These are phyloP conservation scores for Amphimallon solstitiale DNA, from an alignment of 2,888 invertebrate species.

Conservation along the genomic window DNA sequence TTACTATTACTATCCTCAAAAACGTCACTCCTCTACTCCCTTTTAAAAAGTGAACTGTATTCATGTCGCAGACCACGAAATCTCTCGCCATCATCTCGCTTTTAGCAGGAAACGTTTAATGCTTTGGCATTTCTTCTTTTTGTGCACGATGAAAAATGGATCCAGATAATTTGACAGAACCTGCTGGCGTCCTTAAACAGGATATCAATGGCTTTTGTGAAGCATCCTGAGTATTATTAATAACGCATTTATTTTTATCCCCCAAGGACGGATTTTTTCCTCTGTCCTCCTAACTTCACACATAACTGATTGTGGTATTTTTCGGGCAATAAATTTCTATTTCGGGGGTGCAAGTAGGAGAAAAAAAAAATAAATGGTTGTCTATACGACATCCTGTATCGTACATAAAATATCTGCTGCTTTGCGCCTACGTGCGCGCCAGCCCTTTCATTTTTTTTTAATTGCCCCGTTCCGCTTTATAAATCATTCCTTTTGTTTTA, in stretches of 20 bases:
- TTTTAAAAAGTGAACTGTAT: conserved; percentile 15
- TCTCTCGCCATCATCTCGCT: conserved; percentile 25
- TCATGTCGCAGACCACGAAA: conserved; percentile 23
- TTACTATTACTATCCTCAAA: neutral
- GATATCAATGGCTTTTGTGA: conserved; percentile 39
- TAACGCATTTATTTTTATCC: conserved; percentile 44
- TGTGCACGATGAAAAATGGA: conserved; percentile 44
- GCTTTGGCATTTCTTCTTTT: conserved; percentile 40
- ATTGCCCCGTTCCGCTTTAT: conserved; percentile 8
- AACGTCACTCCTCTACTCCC: neutral
- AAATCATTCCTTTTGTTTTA: conserved; percentile 28
- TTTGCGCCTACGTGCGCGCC: neutral
- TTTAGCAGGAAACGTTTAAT: conserved; percentile 41
- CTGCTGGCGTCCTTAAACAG: conserved; percentile 35
- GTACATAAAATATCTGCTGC: neutral
- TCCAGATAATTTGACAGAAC: conserved; percentile 42
- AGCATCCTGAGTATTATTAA: conserved; percentile 40
- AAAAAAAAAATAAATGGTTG: conserved; percentile 11
- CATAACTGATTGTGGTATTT: conserved; percentile 38
- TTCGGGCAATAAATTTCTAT: conserved; percentile 34
- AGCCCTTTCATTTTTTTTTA: conserved; percentile 5
- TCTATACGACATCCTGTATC: conserved; percentile 18
- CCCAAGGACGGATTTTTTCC: conserved; percentile 1
- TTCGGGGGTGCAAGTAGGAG: neutral
- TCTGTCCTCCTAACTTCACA: conserved; percentile 12